Percentiles rank a stretch among this genome's conserved stretches.
Conservation (phyloP, 2,113 vertebrate genomes). For the Stegastes partitus region DNA sequence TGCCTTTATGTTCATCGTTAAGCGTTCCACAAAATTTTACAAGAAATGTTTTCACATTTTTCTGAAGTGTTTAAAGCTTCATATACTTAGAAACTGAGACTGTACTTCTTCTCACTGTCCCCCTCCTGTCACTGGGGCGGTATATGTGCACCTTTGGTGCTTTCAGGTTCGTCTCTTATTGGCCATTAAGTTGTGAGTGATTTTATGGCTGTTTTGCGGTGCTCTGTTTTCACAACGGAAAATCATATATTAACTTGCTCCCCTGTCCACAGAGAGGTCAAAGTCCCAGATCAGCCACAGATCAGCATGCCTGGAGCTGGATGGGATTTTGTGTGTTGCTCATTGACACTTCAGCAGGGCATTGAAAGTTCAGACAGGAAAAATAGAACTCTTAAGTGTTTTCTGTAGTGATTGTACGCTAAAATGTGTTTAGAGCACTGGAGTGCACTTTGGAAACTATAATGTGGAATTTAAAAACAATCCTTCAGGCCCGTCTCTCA, state of each 20-base stretch:
- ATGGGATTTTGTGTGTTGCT: constrained; percentile 44
- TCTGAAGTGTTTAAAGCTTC: background rate
- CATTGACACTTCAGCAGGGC: constrained; percentile 61
- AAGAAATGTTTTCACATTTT: background rate
- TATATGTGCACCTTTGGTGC: constrained; percentile 29
- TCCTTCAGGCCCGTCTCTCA: constrained; percentile 47
- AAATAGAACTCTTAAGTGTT: constrained; percentile 55
- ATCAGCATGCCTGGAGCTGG: constrained; percentile 38
- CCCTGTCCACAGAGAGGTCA: constrained; percentile 46
- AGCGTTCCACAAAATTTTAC: background rate
- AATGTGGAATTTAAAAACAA: constrained; percentile 72
- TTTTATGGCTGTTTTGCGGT: constrained; percentile 62
- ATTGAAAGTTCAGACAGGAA: constrained; percentile 60
- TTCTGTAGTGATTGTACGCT: constrained; percentile 66
- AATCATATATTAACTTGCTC: constrained; percentile 70
- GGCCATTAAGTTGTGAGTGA: constrained; percentile 62
- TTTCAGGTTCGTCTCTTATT: constrained; percentile 53
- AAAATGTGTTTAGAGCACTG: constrained; percentile 72
- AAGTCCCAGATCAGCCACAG: constrained; percentile 52
- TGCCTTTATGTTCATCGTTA: background rate
- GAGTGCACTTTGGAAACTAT: constrained; percentile 78
- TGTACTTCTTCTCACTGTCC: constrained; percentile 18
- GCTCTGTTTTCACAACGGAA: constrained; percentile 58
- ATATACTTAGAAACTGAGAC: background rate
- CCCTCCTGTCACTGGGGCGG: constrained; percentile 13